Percentiles rank a stretch among this genome's conserved stretches.
These are phyloP conservation scores for Lasius fuliginosus DNA, from an alignment of 2,888 invertebrate genomes.

Conservation along the genomic window DNA sequence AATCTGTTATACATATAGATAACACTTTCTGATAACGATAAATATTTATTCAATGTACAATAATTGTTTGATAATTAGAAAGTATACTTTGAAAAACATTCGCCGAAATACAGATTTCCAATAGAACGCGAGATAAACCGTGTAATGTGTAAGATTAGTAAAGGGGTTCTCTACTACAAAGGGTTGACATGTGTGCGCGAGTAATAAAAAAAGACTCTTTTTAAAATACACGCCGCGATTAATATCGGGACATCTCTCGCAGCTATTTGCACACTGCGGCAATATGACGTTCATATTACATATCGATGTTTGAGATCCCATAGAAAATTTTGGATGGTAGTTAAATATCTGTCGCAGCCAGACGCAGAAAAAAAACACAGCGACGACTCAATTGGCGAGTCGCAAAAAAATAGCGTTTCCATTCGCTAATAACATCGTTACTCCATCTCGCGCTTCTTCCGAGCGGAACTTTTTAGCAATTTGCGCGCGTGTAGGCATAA, in stretches of 20 bases:
- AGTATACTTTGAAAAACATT: not conserved
- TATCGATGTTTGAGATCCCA: constrained; percentile 34
- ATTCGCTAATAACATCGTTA: constrained; percentile 49
- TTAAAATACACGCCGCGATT: constrained; percentile 22
- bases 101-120: not conserved
- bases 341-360: constrained; percentile 38
- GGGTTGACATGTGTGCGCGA: constrained; percentile 22
- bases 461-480: constrained; percentile 62
- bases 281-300: constrained; percentile 42
- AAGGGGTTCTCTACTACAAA: not conserved
- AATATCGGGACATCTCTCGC: constrained; percentile 34
- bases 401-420: constrained; percentile 36
- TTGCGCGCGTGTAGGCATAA: constrained; percentile 61
- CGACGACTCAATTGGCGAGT: constrained; percentile 35
- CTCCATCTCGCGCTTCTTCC: constrained; percentile 31
- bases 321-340: constrained; percentile 44
- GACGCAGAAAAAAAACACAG: constrained; percentile 24
- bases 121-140: not conserved
- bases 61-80: not conserved
- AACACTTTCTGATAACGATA: not conserved
- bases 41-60: not conserved
- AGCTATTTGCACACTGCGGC: constrained; percentile 36
- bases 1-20: too few relatives aligned
- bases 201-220: not conserved
- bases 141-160: not conserved